Base-by-base conservation (phyloP, 2,797 vertebrate genomes). In the Nyctibius grandis region DNA sequence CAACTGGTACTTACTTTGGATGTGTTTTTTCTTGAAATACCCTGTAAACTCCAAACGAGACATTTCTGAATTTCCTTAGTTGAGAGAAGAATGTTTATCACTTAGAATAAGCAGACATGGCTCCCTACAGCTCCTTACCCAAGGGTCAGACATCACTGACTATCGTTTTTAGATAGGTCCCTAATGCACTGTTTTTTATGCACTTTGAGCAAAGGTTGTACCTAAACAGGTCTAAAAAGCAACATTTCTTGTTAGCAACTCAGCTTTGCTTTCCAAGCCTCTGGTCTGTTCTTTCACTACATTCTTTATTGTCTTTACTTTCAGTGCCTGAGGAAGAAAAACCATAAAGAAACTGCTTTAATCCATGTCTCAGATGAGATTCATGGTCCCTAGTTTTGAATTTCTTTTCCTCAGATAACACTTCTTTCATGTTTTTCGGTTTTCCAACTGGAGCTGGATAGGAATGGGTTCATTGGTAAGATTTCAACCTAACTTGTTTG, bases 251-350 rank as follows among this genome's bases (percentile, higher is more conserved):
- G 65, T 88, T 88, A 95, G 72, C 64, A 92, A 31, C 61, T 64
- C 80, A 60, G 57, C 65, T 91, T 88, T 85, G 56, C 61, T 81
- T 89, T 76, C 74, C 42, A 61, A 92, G 69, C 61, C 40, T 88
- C 60, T 88, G 36, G 36, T 80, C 64, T 93, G 28, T 70, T 85
- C 61, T 89, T 89, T 92, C 67, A 70, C 72, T 73, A 19, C 53
- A n/a, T 74, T 80, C 56, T 95, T 91, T 93, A 88, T 85, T 82
- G 50, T 65, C 87, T 91, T 88, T 80, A 73, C n/a, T 82, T 95
- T 70, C 75, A 54, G 61, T 51, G 64, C 76, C 83, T 64, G 42
- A 89, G 72, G 86, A 95, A 83, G 36, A 70, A 93, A 77, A 85
- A 63, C 0, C 17, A 54, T 36, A 75, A 88, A 91, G 53, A 75